phyloP scores from a whole-genome alignment of 2,797 vertebrate species.

The Podarcis lilfordi region DNA sequence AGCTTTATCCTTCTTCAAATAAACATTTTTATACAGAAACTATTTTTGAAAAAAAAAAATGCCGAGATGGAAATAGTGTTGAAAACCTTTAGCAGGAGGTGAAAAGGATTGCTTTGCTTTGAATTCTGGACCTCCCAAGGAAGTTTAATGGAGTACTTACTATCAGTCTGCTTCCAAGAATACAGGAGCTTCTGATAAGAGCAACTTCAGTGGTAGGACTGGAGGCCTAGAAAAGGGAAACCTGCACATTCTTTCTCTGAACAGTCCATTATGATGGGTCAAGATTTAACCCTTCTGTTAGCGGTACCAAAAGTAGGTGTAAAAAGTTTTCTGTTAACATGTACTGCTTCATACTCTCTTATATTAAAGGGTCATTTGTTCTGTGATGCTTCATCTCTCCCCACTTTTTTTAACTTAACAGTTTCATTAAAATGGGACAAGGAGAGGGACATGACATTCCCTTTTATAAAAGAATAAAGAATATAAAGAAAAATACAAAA shows the following conservation, averaged over 20 bases:
- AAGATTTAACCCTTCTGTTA: not conserved
- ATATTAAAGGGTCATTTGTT: not conserved
- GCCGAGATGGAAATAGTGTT: constrained; percentile 50
- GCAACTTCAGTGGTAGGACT: constrained; percentile 41
- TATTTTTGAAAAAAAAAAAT: constrained; percentile 27
- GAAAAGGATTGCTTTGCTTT: constrained; percentile 49
- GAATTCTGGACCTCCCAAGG: constrained; percentile 57
- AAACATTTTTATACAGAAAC: constrained; percentile 40
- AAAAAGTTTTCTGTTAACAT: not conserved
- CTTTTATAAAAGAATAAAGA: too few species aligned
- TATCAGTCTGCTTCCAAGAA: constrained; percentile 62
- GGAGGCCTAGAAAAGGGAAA: constrained; percentile 41
- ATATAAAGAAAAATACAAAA: not conserved
- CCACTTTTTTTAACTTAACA: not conserved
- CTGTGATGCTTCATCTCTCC: not conserved
- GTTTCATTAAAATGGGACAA: not conserved
- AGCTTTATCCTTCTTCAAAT: constrained; percentile 47
- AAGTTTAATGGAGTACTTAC: constrained; percentile 44
- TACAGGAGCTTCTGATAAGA: constrained; percentile 60
- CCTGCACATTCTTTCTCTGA: constrained; percentile 42
- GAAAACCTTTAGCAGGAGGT: constrained; percentile 48
- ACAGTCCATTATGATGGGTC: constrained; percentile 42
- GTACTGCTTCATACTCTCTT: not conserved
- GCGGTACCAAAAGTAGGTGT: not conserved
- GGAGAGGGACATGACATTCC: too few species aligned